A percentile compares a stretch with the other conserved stretches of the same genome.
These are phyloP conservation scores for Symphodus melops DNA, from an alignment of 2,113 vertebrate genomes.

Conservation along the genomic window DNA sequence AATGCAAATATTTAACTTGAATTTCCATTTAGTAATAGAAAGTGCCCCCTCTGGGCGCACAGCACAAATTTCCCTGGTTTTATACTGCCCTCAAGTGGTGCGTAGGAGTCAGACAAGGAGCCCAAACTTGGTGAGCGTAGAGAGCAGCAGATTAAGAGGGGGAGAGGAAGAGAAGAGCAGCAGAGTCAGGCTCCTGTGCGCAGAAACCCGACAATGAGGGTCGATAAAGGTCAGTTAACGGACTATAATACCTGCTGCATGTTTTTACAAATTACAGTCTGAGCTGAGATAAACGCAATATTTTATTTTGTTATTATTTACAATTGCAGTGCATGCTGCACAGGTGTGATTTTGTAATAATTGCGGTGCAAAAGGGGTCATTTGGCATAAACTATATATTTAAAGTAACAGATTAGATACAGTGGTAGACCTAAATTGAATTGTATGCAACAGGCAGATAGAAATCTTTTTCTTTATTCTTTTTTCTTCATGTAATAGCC, in stretches of 20 bases:
- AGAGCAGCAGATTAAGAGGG: neutral
- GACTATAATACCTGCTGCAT: neutral
- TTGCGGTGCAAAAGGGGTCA: too few species aligned
- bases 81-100: constrained; percentile 69
- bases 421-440: too few species aligned
- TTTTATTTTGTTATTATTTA: too few species aligned
- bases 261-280: neutral
- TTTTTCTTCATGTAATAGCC: too few species aligned
- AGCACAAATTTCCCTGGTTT: constrained; percentile 19
- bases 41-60: neutral
- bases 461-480: too few species aligned
- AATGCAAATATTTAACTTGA: constrained; percentile 72
- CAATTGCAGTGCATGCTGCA: too few species aligned
- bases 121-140: constrained; percentile 11
- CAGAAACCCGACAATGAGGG: constrained; percentile 32
- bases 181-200: constrained; percentile 16
- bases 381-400: too few species aligned
- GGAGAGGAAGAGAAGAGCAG: constrained; percentile 8
- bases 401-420: too few species aligned
- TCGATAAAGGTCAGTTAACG: constrained; percentile 8
- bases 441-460: too few species aligned
- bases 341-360: too few species aligned
- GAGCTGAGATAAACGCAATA: neutral
- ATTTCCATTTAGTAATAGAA: constrained; percentile 55
- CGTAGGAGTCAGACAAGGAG: neutral